A percentile compares a stretch with the other conserved stretches of the same genome.
Conservation (phyloP, 2,888 invertebrate species). For the Lochmaea capreae region DNA sequence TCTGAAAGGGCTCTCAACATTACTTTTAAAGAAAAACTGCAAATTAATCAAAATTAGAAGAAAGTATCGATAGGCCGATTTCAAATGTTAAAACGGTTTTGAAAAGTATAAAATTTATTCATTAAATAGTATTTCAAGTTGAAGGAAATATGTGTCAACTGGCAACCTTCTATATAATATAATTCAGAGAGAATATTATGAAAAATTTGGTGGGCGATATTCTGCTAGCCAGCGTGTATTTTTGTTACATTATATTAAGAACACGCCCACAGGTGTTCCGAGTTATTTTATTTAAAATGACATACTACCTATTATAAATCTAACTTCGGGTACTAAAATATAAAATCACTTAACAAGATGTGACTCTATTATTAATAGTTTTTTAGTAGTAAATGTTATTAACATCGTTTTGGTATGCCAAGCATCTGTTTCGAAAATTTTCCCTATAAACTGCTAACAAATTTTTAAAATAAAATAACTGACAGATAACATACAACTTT, state of each 20-base stretch:
- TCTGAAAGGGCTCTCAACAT: too few relatives aligned
- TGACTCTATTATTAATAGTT: neutral
- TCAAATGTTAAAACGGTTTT: too few relatives aligned
- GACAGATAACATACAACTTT: too few relatives aligned
- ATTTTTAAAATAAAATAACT: too few relatives aligned
- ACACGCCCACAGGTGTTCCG: constrained; percentile 10
- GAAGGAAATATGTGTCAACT: too few relatives aligned
- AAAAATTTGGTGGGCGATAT: constrained; percentile 10
- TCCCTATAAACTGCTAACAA: too few relatives aligned
- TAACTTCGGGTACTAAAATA: neutral
- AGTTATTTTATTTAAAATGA: constrained; percentile 23
- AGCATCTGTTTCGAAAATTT: too few relatives aligned
- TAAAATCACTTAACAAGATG: neutral
- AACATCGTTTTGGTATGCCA: neutral
- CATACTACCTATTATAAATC: neutral
- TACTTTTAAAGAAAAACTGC: too few relatives aligned
- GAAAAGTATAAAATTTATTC: too few relatives aligned
- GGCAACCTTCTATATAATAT: neutral
- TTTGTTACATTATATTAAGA: constrained; percentile 19
- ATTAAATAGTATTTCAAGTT: too few relatives aligned
- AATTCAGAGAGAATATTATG: neutral
- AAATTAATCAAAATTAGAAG: too few relatives aligned
- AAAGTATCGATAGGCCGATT: too few relatives aligned
- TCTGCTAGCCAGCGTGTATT: neutral
- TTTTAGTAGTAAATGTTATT: neutral